Percentiles rank a stretch among this genome's conserved stretches.
Evolutionary conservation across 2,113 vertebrate species (phyloP).

Genomic region (Aptenodytes forsteri): DNA sequence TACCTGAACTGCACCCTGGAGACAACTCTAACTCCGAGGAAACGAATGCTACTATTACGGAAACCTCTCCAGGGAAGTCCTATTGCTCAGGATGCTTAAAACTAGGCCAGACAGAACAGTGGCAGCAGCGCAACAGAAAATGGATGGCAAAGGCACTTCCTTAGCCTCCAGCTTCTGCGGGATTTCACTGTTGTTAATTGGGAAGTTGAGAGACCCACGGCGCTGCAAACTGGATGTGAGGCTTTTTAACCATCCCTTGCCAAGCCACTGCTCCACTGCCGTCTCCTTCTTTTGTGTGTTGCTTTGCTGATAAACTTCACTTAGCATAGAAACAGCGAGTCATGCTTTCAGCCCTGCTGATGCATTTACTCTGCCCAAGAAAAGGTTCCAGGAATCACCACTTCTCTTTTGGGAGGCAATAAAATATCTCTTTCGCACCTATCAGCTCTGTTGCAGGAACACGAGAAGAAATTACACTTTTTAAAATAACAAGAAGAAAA

Average conservation of each 20-base stretch:
- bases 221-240: neutral
- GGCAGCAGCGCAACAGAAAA: neutral
- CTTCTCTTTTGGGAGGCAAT: neutral
- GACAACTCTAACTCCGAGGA: neutral
- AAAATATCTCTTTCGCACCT: neutral
- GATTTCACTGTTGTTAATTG: neutral
- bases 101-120: conserved; percentile 11
- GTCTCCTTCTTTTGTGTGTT: neutral
- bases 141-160: neutral
- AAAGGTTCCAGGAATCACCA: conserved; percentile 37
- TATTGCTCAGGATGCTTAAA: conserved; percentile 7
- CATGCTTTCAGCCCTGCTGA: conserved; percentile 29
- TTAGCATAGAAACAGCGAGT: neutral
- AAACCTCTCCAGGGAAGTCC: conserved; percentile 30
- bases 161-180: neutral
- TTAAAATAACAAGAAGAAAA: neutral
- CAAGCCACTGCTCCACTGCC: neutral
- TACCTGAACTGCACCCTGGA: neutral
- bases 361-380: neutral
- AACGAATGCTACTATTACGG: neutral
- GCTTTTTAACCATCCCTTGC: neutral
- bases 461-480: conserved; percentile 38
- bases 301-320: neutral
- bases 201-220: neutral
- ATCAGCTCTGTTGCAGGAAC: conserved; percentile 12